Evolutionary conservation across 2,113 vertebrate species (phyloP), one percentile per base, ranked within the genome.

Genomic region (Malaclemys terrapin): DNA sequence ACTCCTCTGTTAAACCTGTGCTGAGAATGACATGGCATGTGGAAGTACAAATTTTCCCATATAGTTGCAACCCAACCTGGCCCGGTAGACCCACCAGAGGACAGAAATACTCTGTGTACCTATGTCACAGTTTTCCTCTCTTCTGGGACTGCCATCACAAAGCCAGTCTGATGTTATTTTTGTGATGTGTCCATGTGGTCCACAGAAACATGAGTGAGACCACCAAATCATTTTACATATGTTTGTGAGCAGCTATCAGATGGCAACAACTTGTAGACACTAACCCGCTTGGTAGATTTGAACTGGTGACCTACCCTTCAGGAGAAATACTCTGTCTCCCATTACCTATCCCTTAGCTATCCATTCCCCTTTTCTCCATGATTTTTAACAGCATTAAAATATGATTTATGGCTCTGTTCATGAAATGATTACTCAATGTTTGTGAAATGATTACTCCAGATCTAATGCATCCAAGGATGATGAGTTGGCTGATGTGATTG

Each of bases 381-480:
- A 29, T 65, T 19, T 8, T 85, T 79, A 45, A 62, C 1, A 3
- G 78, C 20, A 49, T 3, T 45, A 65, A 42, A 76, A 81, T 5
- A 31, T n/a, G 65, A 72, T 87, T 84, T 76, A 65, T 31, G 56
- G 17, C 14, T 84, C 84, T 89, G 8, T 80, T 82, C 78, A n/a
- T 0, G 0, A 76, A 42, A 76, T 76, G n/a, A 47, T 76, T 16
- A 80, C 2, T 90, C 65, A 49, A 49, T 49, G 49, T 49, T 50
- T 50, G 50, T 14, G 50, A 50, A 50, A 50, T 50, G 50, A 16
- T 50, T 50, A 50, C 50, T 50, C 50, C 50, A 50, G 50, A 50
- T 50, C 50, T 50, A 50, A 50, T 50, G 50, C 50, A 50, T 50
- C 50, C 50, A 50, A 50, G 50, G 50, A 4, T 50, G 50, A 13